Evolutionary conservation across 2,797 vertebrate genomes (phyloP).

Genomic region (Mus caroli): DNA sequence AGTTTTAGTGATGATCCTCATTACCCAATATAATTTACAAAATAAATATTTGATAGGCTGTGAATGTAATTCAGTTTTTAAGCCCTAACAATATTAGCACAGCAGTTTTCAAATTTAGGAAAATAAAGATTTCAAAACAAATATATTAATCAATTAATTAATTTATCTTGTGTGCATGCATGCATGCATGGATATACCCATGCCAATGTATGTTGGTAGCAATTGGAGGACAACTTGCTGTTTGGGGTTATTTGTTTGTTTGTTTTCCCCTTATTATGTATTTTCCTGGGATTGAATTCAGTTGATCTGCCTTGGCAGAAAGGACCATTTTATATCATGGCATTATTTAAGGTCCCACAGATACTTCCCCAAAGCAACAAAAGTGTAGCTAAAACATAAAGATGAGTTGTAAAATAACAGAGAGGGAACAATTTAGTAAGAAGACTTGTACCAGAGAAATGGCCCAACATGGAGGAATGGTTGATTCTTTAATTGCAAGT

Average conservation of each 20-base stretch:
- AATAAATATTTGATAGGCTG: constrained; percentile 17
- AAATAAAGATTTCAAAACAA: not conserved
- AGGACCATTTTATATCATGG: not conserved
- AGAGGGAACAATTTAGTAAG: not conserved
- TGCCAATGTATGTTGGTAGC: no score
- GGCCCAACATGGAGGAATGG: not conserved
- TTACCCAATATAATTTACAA: not conserved
- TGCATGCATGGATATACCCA: not conserved
- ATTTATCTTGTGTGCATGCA: not conserved
- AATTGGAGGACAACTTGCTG: not conserved
- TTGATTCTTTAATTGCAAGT: not conserved
- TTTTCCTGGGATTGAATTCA: not conserved
- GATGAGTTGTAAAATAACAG: not conserved
- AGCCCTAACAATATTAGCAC: not conserved
- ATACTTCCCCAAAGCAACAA: constrained; percentile 18
- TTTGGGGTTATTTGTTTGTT: no score
- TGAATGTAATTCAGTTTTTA: not conserved
- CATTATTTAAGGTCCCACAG: not conserved
- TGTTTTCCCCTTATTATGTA: not conserved
- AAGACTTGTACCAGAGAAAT: constrained; percentile 32
- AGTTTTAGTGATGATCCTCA: not conserved
- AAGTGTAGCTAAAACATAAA: constrained; percentile 55
- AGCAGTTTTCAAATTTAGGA: not conserved
- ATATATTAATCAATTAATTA: not conserved
- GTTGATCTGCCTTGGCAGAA: not conserved